Evolutionary conservation across 2,888 invertebrate species (phyloP).

Genomic region (Dendrolimus houi): DNA sequence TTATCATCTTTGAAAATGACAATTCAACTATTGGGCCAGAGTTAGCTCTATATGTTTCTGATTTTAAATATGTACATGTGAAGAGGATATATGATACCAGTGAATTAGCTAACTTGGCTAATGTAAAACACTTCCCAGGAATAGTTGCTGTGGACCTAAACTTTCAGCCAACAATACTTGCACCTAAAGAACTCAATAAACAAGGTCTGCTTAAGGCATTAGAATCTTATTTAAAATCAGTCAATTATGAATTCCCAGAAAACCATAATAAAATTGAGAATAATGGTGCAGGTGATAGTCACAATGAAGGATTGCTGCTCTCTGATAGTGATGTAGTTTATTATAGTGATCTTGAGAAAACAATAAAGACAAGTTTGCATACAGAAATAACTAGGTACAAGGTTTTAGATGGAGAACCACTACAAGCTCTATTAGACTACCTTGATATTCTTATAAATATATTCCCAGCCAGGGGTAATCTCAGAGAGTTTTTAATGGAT

Average conservation of each 20-base stretch:
- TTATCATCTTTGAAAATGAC: conserved; percentile 80
- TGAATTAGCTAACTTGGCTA: conserved; percentile 60
- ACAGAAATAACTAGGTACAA: conserved; percentile 88
- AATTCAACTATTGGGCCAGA: conserved; percentile 80
- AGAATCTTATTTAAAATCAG: conserved; percentile 63
- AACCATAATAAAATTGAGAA: conserved; percentile 29
- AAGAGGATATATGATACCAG: conserved; percentile 77
- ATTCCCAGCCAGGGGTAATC: conserved; percentile 86
- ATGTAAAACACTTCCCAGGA: conserved; percentile 70
- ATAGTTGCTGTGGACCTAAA: conserved; percentile 67
- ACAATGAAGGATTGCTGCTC: conserved; percentile 18
- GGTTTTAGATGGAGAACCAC: conserved; percentile 81
- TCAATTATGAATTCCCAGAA: conserved; percentile 57
- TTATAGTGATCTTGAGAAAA: conserved; percentile 91
- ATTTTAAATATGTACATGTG: conserved; percentile 72
- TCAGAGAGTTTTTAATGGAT: conserved; percentile 79
- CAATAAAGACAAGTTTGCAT: conserved; percentile 87
- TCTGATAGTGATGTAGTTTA: conserved; percentile 79
- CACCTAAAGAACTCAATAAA: conserved; percentile 53
- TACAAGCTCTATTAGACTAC: conserved; percentile 85
- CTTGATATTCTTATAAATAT: conserved; percentile 82
- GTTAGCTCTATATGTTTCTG: conserved; percentile 80
- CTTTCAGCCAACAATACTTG: conserved; percentile 44
- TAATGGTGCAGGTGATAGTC: conserved; percentile 25
- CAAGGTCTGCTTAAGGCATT: conserved; percentile 66